These are phyloP conservation scores for Mus pahari DNA, from an alignment of 2,113 vertebrate genomes.

Conservation along the genomic window DNA sequence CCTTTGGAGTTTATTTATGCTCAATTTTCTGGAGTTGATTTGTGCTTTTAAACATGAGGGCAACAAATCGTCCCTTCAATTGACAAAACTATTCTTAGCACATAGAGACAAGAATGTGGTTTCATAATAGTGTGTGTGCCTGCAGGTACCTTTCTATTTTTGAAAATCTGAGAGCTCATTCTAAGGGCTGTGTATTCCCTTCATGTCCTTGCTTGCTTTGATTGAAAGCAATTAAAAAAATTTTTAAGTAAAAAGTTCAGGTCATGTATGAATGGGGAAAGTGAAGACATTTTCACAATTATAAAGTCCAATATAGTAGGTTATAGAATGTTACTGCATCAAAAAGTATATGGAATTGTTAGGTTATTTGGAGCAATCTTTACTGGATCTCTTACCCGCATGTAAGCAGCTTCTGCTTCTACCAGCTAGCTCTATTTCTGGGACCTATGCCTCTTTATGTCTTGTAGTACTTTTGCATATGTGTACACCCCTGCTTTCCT, in stretches of 20 bases:
- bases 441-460: background rate
- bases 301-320: constrained; percentile 41
- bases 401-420: background rate
- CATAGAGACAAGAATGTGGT: background rate
- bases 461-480: background rate
- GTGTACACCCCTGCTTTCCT: background rate
- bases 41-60: constrained; percentile 4
- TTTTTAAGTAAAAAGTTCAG: background rate
- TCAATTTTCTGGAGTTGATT: background rate
- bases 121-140: background rate
- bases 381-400: background rate
- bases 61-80: background rate
- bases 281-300: background rate
- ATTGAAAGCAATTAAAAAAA: constrained; percentile 51
- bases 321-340: background rate
- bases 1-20: constrained; percentile 8
- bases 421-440: background rate
- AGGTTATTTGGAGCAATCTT: background rate
- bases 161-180: background rate
- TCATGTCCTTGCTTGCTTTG: background rate
- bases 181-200: background rate
- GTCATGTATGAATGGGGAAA: background rate
- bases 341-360: background rate
- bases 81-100: constrained; percentile 24
- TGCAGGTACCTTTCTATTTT: background rate